Percentiles rank a stretch among this genome's conserved stretches.
phyloP scores from a whole-genome alignment of 2,797 vertebrate species.

The Manis pentadactyla region DNA sequence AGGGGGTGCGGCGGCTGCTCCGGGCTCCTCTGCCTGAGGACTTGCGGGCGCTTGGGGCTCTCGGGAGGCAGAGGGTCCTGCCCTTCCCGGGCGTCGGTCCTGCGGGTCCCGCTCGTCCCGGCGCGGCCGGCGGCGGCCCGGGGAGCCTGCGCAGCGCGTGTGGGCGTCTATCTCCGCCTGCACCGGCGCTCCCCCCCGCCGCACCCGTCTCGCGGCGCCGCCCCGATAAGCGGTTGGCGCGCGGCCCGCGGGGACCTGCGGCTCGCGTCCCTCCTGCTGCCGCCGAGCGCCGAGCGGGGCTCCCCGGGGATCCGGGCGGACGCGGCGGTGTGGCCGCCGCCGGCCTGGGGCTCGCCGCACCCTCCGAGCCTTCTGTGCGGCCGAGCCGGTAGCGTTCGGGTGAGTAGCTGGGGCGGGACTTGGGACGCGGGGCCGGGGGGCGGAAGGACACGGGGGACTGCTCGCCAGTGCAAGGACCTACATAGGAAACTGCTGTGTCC shows the following conservation, averaged over 20 bases:
- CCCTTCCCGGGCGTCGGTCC: background rate
- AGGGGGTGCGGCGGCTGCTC: background rate
- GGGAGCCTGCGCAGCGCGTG: constrained; percentile 19
- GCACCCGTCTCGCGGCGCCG: background rate
- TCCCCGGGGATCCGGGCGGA: background rate
- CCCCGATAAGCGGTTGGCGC: constrained; percentile 51
- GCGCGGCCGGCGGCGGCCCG: background rate
- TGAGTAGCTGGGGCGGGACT: constrained; percentile 31
- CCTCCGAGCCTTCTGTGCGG: background rate
- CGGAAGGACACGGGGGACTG: background rate
- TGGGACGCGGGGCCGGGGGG: background rate
- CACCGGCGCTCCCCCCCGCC: background rate
- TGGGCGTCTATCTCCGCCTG: background rate
- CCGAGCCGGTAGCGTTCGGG: background rate
- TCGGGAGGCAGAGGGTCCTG: background rate
- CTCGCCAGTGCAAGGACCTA: background rate
- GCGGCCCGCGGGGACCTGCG: background rate
- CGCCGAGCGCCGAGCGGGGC: background rate
- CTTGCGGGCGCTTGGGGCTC: background rate
- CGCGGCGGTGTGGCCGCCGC: background rate
- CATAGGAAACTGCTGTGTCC: background rate
- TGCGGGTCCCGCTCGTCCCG: background rate
- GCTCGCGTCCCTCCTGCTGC: background rate
- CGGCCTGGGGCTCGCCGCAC: background rate
- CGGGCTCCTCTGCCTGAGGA: fast-evolving